phyloP scores from a whole-genome alignment of 2,113 vertebrate genomes.

The Chloropsis cyanopogon region DNA sequence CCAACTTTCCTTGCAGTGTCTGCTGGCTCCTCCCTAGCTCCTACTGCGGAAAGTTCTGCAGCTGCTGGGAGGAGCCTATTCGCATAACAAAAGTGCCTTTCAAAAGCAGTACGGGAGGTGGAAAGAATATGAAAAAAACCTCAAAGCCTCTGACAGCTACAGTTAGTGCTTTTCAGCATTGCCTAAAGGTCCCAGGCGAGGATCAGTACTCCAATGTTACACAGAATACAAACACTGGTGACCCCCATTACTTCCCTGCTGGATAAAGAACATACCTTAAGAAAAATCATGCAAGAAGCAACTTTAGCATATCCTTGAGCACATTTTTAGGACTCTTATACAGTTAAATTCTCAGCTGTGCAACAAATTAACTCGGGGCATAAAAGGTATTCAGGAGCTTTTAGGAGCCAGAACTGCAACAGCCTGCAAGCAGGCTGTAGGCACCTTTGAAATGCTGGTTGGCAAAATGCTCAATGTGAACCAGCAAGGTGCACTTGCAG shows the following conservation, averaged over 20 bases:
- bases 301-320: not conserved
- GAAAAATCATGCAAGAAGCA: not conserved
- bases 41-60: slow-evolving; percentile 28
- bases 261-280: not conserved
- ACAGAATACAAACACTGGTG: not conserved
- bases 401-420: not conserved
- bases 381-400: not conserved
- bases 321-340: not conserved
- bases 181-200: not conserved
- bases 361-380: not conserved
- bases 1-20: not conserved
- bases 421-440: not conserved
- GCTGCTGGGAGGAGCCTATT: slow-evolving; percentile 56
- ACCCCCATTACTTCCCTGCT: not conserved
- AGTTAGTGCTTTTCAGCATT: not conserved
- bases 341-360: not conserved
- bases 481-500: not conserved
- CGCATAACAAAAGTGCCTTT: slow-evolving; percentile 53
- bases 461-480: not conserved
- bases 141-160: not conserved
- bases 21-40: slow-evolving; percentile 29
- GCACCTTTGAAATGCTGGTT: accelerated
- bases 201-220: not conserved
- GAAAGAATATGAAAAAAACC: slow-evolving; percentile 5
- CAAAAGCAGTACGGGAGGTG: not conserved